A percentile compares a stretch with the other conserved stretches of the same genome.
Conservation (phyloP, 2,888 invertebrate genomes). For the Didymodactylos carnosus region DNA sequence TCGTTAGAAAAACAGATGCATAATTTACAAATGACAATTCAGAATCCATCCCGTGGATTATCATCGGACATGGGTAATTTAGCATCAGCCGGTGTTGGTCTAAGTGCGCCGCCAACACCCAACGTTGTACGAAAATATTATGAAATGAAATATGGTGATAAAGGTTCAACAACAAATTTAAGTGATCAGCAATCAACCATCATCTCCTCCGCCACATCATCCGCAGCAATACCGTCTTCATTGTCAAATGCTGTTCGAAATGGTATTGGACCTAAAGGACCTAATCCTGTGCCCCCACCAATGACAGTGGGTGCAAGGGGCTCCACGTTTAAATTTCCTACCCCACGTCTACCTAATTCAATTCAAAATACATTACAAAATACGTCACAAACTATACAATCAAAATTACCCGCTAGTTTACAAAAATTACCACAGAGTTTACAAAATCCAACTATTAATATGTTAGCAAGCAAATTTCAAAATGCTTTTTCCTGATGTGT, state of each 20-base stretch:
- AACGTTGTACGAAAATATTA: slow-evolving; percentile 11
- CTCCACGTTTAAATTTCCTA: not conserved
- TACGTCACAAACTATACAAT: not conserved
- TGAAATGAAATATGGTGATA: slow-evolving; percentile 4
- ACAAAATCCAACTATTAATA: not conserved
- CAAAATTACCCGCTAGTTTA: not conserved
- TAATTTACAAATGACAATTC: slow-evolving; percentile 54
- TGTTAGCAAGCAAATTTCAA: not conserved
- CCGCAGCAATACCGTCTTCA: not conserved
- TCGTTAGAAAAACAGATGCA: slow-evolving; percentile 58
- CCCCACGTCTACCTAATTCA: not conserved
- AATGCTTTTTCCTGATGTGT: not conserved
- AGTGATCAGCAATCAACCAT: too few relatives aligned
- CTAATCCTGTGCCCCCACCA: not conserved
- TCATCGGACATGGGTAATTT: slow-evolving; percentile 11
- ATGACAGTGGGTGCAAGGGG: not conserved
- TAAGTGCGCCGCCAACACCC: not conserved
- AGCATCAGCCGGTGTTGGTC: slow-evolving; percentile 2
- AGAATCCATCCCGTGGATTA: not conserved
- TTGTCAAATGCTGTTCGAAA: not conserved
- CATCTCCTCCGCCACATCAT: not conserved
- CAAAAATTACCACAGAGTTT: not conserved
- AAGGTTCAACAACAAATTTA: not conserved
- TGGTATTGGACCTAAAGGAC: not conserved
- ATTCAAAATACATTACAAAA: not conserved